Conservation (phyloP, 2,797 vertebrate species). For the Coregonus sp. region DNA sequence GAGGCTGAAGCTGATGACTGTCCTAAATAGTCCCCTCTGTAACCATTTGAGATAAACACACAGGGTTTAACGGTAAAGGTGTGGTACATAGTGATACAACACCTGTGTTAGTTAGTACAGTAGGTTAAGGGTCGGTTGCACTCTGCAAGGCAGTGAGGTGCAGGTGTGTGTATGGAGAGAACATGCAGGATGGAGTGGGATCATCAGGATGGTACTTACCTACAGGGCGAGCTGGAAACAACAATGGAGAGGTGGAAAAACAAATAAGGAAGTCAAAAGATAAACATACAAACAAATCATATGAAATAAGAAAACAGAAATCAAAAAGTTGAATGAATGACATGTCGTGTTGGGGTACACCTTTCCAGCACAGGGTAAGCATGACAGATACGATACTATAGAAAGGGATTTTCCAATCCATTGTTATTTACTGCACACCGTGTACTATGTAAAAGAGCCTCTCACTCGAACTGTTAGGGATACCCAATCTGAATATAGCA, state of each 20-base stretch:
- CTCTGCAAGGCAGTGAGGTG: slow-evolving; percentile 52
- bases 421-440: neutral
- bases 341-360: slow-evolving; percentile 80
- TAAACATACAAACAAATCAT: slow-evolving; percentile 54
- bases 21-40: neutral
- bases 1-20: neutral
- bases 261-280: slow-evolving; percentile 54
- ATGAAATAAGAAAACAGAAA: slow-evolving; percentile 83
- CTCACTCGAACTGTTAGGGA: neutral
- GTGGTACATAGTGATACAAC: slow-evolving; percentile 26
- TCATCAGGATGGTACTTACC: slow-evolving; percentile 98
- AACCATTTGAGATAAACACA: slow-evolving; percentile 16
- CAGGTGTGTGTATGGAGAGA: slow-evolving; percentile 61
- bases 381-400: slow-evolving; percentile 64
- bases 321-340: slow-evolving; percentile 92
- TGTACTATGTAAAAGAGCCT: neutral
- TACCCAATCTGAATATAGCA: slow-evolving; percentile 24
- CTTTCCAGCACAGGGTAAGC: slow-evolving; percentile 66
- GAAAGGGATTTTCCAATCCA: slow-evolving; percentile 23
- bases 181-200: slow-evolving; percentile 86
- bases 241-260: slow-evolving; percentile 95
- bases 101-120: slow-evolving; percentile 52
- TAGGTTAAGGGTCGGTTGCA: slow-evolving; percentile 56
- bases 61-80: neutral
- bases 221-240: slow-evolving; percentile 95